Conservation (phyloP, 2,888 invertebrate genomes). For the Pammene fasciana region DNA sequence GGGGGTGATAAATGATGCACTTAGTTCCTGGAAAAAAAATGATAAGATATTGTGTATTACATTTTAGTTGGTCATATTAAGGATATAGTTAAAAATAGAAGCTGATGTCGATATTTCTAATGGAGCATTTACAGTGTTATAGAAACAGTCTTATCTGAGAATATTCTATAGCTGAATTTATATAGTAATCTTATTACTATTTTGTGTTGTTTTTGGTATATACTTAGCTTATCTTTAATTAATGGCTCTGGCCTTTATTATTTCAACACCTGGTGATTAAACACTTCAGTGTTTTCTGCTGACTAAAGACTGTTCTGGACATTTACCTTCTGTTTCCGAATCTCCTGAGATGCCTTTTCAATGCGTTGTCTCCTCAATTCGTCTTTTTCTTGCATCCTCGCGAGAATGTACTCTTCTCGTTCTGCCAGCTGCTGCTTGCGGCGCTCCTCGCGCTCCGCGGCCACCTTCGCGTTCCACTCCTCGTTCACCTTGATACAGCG, state of each 20-base stretch:
- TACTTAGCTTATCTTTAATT: too few species aligned
- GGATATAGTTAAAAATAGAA: too few species aligned
- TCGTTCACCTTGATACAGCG: conserved; percentile 85
- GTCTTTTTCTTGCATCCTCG: conserved; percentile 69
- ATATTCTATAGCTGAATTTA: too few species aligned
- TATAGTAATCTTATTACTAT: too few species aligned
- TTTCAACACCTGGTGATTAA: too few species aligned
- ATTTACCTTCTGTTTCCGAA: conserved; percentile 70
- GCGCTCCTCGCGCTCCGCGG: conserved; percentile 83
- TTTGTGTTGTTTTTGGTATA: too few species aligned
- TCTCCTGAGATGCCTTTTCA: conserved; percentile 77
- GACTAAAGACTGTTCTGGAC: too few species aligned
- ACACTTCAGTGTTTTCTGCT: too few species aligned
- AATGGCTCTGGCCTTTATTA: too few species aligned
- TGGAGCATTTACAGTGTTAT: neutral
- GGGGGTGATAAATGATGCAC: conserved; percentile 87
- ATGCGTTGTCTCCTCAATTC: conserved; percentile 60
- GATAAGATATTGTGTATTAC: neutral
- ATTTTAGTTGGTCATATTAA: neutral
- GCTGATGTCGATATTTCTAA: neutral
- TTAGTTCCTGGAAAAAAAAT: conserved; percentile 77
- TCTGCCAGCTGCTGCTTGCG: conserved; percentile 75
- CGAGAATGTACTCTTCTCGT: conserved; percentile 75
- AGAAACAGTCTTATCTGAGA: too few species aligned
- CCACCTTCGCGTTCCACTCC: conserved; percentile 87